Conservation (phyloP, 2,888 invertebrate genomes). For the Stenodera caucasica region DNA sequence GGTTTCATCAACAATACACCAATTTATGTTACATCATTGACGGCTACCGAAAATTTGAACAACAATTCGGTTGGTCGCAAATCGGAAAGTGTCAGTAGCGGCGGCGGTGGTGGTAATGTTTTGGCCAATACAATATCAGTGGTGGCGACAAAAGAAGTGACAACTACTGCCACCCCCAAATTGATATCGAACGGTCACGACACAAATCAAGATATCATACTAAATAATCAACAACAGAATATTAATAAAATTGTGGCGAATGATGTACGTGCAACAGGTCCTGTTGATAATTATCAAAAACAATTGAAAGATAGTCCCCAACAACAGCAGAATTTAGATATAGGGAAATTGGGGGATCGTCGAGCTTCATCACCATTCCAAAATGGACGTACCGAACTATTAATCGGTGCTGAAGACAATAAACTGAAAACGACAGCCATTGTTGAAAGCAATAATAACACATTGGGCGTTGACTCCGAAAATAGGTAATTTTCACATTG, state of each 20-base stretch:
- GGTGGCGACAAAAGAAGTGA: slow-evolving; percentile 53
- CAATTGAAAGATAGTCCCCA: slow-evolving; percentile 35
- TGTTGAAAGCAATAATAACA: slow-evolving; percentile 61
- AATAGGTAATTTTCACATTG: too few relatives aligned
- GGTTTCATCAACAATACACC: slow-evolving; percentile 81
- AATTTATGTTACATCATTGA: slow-evolving; percentile 80
- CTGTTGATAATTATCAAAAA: slow-evolving; percentile 25
- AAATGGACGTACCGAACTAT: slow-evolving; percentile 75
- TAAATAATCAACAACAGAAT: slow-evolving; percentile 8
- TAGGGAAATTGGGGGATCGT: slow-evolving; percentile 55
- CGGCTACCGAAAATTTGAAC: slow-evolving; percentile 59
- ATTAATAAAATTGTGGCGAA: slow-evolving; percentile 44
- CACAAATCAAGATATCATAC: slow-evolving; percentile 25
- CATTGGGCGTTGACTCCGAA: slow-evolving; percentile 61
- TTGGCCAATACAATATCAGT: slow-evolving; percentile 52
- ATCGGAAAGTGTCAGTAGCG: slow-evolving; percentile 29
- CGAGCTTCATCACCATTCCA: slow-evolving; percentile 63
- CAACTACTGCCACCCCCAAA: slow-evolving; percentile 42
- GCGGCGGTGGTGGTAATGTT: slow-evolving; percentile 49
- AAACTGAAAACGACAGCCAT: slow-evolving; percentile 65
- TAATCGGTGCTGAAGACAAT: slow-evolving; percentile 68
- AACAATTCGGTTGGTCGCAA: slow-evolving; percentile 57
- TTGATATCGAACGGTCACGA: slow-evolving; percentile 45
- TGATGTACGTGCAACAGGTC: slow-evolving; percentile 43
- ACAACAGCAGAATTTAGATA: slow-evolving; percentile 52